Base-by-base conservation (phyloP, 2,113 vertebrate species). In the Anthoscopus minutus region DNA sequence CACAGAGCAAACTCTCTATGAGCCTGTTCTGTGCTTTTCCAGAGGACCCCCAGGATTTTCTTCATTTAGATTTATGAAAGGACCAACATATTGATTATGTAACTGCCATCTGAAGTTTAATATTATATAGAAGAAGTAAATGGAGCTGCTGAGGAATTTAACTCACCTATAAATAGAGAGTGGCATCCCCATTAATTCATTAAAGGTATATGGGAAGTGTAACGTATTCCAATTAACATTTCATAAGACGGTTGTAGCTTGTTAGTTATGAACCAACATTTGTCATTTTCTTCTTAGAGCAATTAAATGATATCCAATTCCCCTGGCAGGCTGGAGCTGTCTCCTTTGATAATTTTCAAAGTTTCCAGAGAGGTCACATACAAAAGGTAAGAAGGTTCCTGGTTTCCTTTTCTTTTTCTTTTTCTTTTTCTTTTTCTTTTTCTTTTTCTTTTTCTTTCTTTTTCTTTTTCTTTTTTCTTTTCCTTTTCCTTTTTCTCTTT, bases 131-230 rank as follows among this genome's bases (percentile, higher is more conserved):
- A 87, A 82, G 77, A 95, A 84, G 66, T 93, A 97, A 97, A 97
- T 96, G 95, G 94, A 96, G 65, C 92, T 97, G 82, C 87, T 71
- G 50, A 93, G 94, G 67, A 96, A 93, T 93, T 96, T 95, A 97
- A 96, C 88, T 94, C 13, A 11, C 70, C 77, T 94, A 95, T 96
- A 96, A 97, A 97, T 97, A 96, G 97, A 97, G 91, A 96, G 82
- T 97, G 96, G 96, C 96, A 96, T 95, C 84, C 65, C 97, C 87
- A 96, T 97, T 96, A 96, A 97, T 97, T 97, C 97, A 97, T 96
- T 97, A 96, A 97, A 96, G 82, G 95, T 96, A 71, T 96, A 93
- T 78, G 91, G 71, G 82, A 94, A 96, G 53, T 89, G 92, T 91
- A 97, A 94, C 82, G 10, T 96, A 96, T 96, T 97, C 94, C 95